Evolutionary conservation across 2,888 invertebrate genomes (phyloP).

Genomic region (Crematogaster levior): DNA sequence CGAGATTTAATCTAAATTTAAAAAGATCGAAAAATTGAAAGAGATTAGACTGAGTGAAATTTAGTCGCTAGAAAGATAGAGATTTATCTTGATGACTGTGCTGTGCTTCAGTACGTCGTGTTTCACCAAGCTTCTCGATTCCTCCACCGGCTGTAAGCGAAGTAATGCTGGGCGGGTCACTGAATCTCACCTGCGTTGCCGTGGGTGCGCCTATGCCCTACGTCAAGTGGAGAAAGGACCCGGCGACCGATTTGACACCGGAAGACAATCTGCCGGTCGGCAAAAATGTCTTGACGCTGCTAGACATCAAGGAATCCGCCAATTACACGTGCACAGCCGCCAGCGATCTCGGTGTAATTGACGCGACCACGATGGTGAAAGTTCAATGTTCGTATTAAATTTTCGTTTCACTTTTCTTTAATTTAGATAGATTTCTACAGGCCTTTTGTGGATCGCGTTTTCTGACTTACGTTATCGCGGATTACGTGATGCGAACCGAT

Average conservation of each 20-base stretch:
- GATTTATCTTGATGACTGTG: background rate
- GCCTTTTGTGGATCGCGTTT: background rate
- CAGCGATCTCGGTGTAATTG: conserved; percentile 97
- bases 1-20: background rate
- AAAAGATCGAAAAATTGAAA: background rate
- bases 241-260: conserved; percentile 93
- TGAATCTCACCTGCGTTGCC: conserved; percentile 98
- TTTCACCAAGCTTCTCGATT: conserved; percentile 97
- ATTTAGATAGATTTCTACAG: background rate
- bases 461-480: conserved; percentile 17
- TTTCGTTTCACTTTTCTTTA: background rate
- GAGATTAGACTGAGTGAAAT: background rate
- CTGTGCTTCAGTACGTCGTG: conserved; percentile 93
- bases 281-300: conserved; percentile 94
- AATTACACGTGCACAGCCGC: conserved; percentile 99
- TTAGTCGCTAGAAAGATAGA: background rate
- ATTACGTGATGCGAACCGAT: conserved; percentile 57
- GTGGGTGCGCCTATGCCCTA: conserved; percentile 99
- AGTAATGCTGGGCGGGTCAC: conserved; percentile 95
- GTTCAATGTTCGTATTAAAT: conserved; percentile 94
- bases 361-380: conserved; percentile 94
- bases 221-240: conserved; percentile 96
- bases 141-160: conserved; percentile 94
- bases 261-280: conserved; percentile 95
- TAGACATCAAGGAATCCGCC: conserved; percentile 95